A percentile compares a stretch with the other conserved stretches of the same genome.
These are phyloP conservation scores for Callopanchax toddi DNA, from an alignment of 2,113 vertebrate genomes.

Conservation along the genomic window DNA sequence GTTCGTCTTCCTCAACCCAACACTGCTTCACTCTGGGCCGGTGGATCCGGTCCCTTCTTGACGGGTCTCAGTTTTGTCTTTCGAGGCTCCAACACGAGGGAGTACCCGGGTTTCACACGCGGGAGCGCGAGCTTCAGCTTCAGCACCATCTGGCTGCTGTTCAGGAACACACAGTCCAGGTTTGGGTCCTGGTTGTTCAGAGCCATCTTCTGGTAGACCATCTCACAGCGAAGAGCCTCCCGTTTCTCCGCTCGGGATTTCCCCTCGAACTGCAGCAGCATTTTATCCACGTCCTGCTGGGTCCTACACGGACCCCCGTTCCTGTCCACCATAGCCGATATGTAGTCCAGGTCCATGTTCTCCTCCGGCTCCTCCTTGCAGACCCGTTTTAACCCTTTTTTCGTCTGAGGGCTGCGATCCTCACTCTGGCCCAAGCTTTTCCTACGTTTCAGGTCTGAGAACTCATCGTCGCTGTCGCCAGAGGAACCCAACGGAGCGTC, in stretches of 20 bases:
- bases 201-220: constrained; percentile 76
- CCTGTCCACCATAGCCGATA: constrained; percentile 56
- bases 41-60: accelerated
- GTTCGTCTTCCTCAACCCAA: too few relatives aligned
- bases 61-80: constrained; percentile 4
- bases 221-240: constrained; percentile 73
- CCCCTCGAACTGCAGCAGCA: constrained; percentile 69
- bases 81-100: constrained; percentile 55
- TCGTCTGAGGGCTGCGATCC: not conserved
- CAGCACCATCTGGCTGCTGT: constrained; percentile 50
- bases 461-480: constrained; percentile 14
- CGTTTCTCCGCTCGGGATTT: constrained; percentile 54
- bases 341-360: constrained; percentile 59
- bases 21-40: not conserved
- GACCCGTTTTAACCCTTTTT: constrained; percentile 1
- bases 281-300: constrained; percentile 73
- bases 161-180: constrained; percentile 36
- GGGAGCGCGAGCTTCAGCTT: constrained; percentile 76
- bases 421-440: not conserved
- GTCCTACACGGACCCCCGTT: constrained; percentile 78
- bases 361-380: constrained; percentile 15
- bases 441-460: not conserved
- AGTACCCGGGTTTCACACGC: constrained; percentile 60
- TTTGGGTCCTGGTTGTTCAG: constrained; percentile 63
- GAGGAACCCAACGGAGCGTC: not conserved